phyloP scores from a whole-genome alignment of 2,888 invertebrate genomes.

The Cephalotes varians region DNA sequence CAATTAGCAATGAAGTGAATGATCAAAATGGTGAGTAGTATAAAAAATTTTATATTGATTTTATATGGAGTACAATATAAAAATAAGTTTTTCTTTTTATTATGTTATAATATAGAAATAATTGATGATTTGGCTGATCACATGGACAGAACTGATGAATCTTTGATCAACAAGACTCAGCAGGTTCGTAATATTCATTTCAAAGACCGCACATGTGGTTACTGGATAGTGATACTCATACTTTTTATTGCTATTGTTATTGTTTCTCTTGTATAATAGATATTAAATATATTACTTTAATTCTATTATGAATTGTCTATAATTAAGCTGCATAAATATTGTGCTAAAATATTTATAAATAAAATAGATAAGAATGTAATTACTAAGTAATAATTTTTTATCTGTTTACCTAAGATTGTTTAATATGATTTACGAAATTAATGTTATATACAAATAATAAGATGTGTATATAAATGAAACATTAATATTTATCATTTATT shows the following conservation, averaged over 20 bases:
- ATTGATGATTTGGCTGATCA: constrained; percentile 92
- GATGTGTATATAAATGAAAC: background rate
- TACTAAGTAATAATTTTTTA: background rate
- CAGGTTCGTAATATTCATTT: constrained; percentile 89
- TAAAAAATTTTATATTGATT: background rate
- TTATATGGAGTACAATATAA: background rate
- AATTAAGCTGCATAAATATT: background rate
- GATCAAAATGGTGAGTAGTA: constrained; percentile 90
- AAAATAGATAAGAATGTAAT: constrained; percentile 3
- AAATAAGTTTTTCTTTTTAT: background rate
- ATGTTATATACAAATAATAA: constrained; percentile 18
- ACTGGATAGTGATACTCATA: constrained; percentile 91
- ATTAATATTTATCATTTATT: constrained; percentile 8
- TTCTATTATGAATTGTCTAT: background rate
- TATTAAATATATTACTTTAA: background rate
- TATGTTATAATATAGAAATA: constrained; percentile 87
- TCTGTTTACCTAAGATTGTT: background rate
- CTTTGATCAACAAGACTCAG: constrained; percentile 89
- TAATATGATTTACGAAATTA: constrained; percentile 9
- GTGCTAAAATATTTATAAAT: constrained; percentile 16
- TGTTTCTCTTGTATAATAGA: constrained; percentile 84
- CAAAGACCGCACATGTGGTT: constrained; percentile 91
- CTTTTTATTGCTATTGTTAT: constrained; percentile 90
- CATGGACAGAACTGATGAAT: constrained; percentile 90
- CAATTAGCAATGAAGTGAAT: constrained; percentile 92